phyloP scores from a whole-genome alignment of 2,797 vertebrate species.

The Hyperoplus immaculatus region DNA sequence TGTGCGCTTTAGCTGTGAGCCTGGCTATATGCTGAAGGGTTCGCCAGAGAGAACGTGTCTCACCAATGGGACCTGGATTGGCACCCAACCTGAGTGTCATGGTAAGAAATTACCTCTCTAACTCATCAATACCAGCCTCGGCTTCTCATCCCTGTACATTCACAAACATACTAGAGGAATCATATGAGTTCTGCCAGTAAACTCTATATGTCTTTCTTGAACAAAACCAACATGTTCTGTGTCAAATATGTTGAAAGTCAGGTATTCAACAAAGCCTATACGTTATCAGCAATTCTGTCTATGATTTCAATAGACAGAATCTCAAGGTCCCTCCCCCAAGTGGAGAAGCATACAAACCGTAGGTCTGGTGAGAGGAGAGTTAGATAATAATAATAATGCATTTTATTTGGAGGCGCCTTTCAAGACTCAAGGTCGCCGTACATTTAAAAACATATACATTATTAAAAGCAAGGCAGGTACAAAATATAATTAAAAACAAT shows the following conservation, averaged over 20 bases:
- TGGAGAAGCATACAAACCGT: background rate
- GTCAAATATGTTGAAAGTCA: slow-evolving; percentile 10
- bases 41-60: slow-evolving; percentile 92
- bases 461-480: no score
- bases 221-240: slow-evolving; percentile 4
- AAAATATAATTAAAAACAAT: no score
- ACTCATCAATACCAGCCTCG: background rate
- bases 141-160: background rate
- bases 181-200: slow-evolving; percentile 6
- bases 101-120: slow-evolving; percentile 79
- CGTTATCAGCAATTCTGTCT: background rate
- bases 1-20: slow-evolving; percentile 96
- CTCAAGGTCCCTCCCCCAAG: background rate
- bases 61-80: slow-evolving; percentile 91
- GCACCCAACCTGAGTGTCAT: slow-evolving; percentile 94
- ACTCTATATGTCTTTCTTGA: slow-evolving; percentile 2
- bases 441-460: no score
- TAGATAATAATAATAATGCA: background rate
- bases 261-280: background rate
- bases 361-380: slow-evolving; percentile 10
- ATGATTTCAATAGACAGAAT: slow-evolving; percentile 14
- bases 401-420: no score
- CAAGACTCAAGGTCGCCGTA: no score
- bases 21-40: slow-evolving; percentile 90
- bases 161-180: background rate